Percentiles rank a stretch among this genome's conserved stretches.
Evolutionary conservation across 2,888 invertebrate genomes (phyloP).

Genomic region (Pemphredon lugubris): DNA sequence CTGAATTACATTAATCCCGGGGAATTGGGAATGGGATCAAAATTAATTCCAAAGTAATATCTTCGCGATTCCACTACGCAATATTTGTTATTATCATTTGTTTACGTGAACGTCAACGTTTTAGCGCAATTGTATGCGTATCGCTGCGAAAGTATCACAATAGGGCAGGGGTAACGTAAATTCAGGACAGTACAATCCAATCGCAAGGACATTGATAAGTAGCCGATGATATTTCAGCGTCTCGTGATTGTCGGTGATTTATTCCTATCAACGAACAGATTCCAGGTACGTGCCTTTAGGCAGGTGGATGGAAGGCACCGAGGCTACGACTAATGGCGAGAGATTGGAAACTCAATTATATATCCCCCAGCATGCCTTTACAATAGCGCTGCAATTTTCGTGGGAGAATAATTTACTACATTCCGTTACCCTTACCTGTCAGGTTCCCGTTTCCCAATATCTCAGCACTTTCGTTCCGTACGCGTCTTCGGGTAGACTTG

Average conservation of each 20-base stretch:
- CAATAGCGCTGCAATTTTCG: slow-evolving; percentile 53
- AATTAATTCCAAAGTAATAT: too few relatives aligned
- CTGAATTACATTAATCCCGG: too few relatives aligned
- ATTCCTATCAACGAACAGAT: slow-evolving; percentile 53
- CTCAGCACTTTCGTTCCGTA: not conserved
- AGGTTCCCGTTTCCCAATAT: not conserved
- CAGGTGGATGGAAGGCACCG: slow-evolving; percentile 29
- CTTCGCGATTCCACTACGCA: too few relatives aligned
- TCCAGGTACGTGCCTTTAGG: slow-evolving; percentile 50
- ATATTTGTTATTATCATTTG: too few relatives aligned
- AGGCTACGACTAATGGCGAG: slow-evolving; percentile 53
- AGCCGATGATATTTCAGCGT: slow-evolving; percentile 54
- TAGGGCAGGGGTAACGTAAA: too few relatives aligned
- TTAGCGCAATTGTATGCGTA: too few relatives aligned
- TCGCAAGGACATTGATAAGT: slow-evolving; percentile 42
- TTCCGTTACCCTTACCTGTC: slow-evolving; percentile 19
- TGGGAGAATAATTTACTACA: slow-evolving; percentile 40
- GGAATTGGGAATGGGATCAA: too few relatives aligned
- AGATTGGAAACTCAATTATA: slow-evolving; percentile 67
- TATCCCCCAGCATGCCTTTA: slow-evolving; percentile 31
- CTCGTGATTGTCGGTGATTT: slow-evolving; percentile 59
- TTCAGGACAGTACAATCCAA: too few relatives aligned
- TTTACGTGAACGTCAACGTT: too few relatives aligned
- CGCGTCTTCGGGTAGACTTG: too few relatives aligned
- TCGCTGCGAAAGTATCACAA: too few relatives aligned